phyloP scores from a whole-genome alignment of 1,140 invertebrate species.

The Metopolophium dirhodum region DNA sequence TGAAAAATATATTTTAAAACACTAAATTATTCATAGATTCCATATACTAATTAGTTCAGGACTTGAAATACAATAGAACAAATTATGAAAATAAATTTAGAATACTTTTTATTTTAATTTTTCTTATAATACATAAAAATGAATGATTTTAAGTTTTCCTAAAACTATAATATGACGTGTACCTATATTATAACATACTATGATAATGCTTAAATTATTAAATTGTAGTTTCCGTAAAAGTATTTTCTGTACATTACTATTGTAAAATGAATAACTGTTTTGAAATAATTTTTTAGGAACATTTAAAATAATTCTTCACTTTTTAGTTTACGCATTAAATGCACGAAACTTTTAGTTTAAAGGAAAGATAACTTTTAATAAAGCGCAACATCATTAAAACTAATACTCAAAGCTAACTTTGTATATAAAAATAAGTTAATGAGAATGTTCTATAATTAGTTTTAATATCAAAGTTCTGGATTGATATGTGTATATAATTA shows the following conservation, averaged over 20 bases:
- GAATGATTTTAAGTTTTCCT: not conserved
- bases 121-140: not conserved
- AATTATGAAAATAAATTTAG: not conserved
- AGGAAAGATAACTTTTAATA: conserved; percentile 6
- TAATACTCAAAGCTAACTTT: not conserved
- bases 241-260: not conserved
- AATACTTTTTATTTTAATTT: not conserved
- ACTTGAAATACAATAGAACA: not conserved
- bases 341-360: not conserved
- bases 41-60: not conserved
- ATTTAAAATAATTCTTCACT: conserved; percentile 14
- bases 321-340: not conserved
- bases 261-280: not conserved
- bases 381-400: not conserved
- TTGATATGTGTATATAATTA: not conserved
- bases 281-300: not conserved
- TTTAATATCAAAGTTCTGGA: not conserved
- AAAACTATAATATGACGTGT: not conserved
- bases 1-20: not conserved
- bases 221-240: not conserved
- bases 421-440: not conserved
- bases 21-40: not conserved
- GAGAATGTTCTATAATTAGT: not conserved
- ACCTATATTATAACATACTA: no score
- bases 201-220: not conserved